Evolutionary conservation across 2,888 invertebrate genomes (phyloP), one percentile per base, ranked within the genome.

Genomic region (Drosophila ochracea): DNA sequence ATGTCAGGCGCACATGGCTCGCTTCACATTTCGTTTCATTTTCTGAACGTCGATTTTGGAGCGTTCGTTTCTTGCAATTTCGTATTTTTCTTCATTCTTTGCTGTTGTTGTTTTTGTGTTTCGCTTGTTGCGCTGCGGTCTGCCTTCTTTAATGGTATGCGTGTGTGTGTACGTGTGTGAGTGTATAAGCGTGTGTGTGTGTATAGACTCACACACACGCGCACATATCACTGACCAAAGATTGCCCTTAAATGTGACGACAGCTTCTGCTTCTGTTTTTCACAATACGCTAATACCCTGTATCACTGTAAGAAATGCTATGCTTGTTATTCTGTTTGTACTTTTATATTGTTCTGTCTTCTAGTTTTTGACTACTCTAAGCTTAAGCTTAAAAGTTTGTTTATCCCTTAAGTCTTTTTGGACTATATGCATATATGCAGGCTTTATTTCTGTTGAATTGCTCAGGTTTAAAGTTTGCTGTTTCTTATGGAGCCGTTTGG

Each of bases 1-100:
- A 77, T 63, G 71, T 68, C 74, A 73, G 61, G 60, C 77, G 73
- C 67, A 63, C 80, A 70, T 39, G 43, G 33, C 37, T 33, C 68
- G 70, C 59, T 72, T 82, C 84, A 74, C 86, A 82, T 82, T 84
- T 76, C 82, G 78, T 76, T 89, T 80, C 77, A 84, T 9, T 82
- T 89, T 87, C 73, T 83, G 89, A 89, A 82, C 82, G 89, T 83
- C 89, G 89, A 82, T 89, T 86, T 82, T 80, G 58, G 67, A 74
- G 73, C 64, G 53, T 86, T 84, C 71, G 57, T 72, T 71, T 78
- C 79, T 76, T 43, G 58, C 59, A 76, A 71, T 76, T 70, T 76
- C 47, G 59, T 43, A 39, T 33, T 41, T 60, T 25, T 64, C 57
- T 67, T 43, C 33, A n/a, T 47, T 70, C 47, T 64, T 54, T 58